These are phyloP conservation scores for Serilophus lunatus DNA, from an alignment of 2,113 vertebrate species.

Conservation along the genomic window DNA sequence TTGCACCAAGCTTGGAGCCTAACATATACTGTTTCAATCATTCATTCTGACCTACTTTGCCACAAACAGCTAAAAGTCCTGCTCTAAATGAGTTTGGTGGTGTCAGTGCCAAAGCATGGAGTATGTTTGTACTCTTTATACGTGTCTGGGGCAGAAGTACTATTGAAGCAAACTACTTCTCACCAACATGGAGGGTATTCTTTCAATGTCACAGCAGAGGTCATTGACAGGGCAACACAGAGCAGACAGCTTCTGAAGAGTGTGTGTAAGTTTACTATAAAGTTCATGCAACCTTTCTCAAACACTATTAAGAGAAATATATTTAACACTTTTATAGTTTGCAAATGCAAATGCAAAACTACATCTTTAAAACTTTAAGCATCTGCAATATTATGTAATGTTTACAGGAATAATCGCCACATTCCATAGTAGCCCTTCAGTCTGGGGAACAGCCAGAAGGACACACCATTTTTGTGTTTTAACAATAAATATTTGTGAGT, in stretches of 20 bases:
- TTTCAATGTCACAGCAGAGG: slow-evolving; percentile 71
- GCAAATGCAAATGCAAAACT: background rate
- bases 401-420: background rate
- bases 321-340: slow-evolving; percentile 5
- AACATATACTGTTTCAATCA: background rate
- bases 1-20: background rate
- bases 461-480: background rate
- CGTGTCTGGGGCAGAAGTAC: slow-evolving; percentile 66
- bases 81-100: slow-evolving; percentile 53
- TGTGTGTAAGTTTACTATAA: slow-evolving; percentile 13
- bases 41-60: slow-evolving; percentile 8
- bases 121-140: slow-evolving; percentile 72
- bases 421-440: background rate
- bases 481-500: slow-evolving; percentile 12
- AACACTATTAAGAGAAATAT: background rate
- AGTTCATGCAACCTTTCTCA: slow-evolving; percentile 6
- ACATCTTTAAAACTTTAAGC: background rate
- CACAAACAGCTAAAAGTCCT: slow-evolving; percentile 56
- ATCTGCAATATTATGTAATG: background rate
- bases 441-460: background rate
- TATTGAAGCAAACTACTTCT: slow-evolving; percentile 69
- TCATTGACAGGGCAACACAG: slow-evolving; percentile 62
- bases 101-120: slow-evolving; percentile 63
- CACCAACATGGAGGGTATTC: slow-evolving; percentile 59
- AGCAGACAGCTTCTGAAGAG: slow-evolving; percentile 27